Evolutionary conservation across 2,888 invertebrate species (phyloP).

Genomic region (Diploptera punctata): DNA sequence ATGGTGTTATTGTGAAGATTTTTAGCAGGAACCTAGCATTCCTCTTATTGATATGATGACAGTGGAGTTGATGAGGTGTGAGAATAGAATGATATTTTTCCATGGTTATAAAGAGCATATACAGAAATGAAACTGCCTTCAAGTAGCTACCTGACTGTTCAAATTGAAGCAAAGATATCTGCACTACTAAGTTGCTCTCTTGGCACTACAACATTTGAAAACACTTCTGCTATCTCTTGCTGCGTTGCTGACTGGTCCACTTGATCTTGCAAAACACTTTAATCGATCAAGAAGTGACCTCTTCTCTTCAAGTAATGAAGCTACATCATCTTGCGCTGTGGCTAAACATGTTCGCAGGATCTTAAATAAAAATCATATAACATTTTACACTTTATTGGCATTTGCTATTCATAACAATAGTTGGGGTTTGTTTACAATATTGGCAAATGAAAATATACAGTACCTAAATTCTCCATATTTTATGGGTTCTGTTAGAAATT

Average conservation of each 20-base stretch:
- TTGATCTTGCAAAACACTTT: constrained; percentile 68
- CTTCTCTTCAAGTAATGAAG: constrained; percentile 74
- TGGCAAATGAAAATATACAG: no score
- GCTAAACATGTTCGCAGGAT: constrained; percentile 58
- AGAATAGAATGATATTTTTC: neutral
- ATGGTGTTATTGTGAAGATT: no score
- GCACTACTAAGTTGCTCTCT: constrained; percentile 6
- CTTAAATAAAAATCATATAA: no score
- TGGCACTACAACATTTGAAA: constrained; percentile 40
- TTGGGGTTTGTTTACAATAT: no score
- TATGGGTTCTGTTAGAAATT: no score
- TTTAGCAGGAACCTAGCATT: no score
- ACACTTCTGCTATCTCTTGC: constrained; percentile 44
- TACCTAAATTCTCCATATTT: no score
- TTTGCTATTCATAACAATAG: no score
- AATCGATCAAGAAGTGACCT: constrained; percentile 73
- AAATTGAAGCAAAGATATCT: neutral
- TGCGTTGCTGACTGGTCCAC: constrained; percentile 47
- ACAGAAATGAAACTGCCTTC: neutral
- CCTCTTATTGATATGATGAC: neutral
- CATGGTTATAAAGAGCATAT: neutral
- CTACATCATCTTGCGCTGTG: constrained; percentile 78
- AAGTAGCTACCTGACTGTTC: neutral
- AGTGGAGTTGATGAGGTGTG: neutral
- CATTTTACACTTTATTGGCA: no score